phyloP scores from a whole-genome alignment of 2,888 invertebrate genomes.

The Magallana nippona region DNA sequence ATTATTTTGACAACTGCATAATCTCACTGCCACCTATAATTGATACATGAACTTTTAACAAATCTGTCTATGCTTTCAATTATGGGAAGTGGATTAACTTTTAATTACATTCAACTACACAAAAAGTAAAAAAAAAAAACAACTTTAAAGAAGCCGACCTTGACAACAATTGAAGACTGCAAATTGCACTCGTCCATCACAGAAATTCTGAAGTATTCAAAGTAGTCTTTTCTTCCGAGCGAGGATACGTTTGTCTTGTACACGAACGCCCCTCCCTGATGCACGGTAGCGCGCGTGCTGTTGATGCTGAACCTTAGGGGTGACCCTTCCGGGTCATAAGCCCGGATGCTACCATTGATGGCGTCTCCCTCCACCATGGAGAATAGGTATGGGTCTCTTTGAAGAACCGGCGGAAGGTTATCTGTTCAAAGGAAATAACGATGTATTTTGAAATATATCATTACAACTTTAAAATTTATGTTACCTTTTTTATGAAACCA shows the following conservation, averaged over 20 bases:
- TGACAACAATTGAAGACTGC: conserved; percentile 36
- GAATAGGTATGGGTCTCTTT: conserved; percentile 2
- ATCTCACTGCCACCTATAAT: conserved; percentile 41
- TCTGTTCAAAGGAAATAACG: conserved; percentile 36
- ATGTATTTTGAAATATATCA: background rate
- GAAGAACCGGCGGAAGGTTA: conserved; percentile 26
- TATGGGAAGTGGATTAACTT: too few relatives aligned
- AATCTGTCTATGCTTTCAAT: too few relatives aligned
- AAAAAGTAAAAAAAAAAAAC: too few relatives aligned
- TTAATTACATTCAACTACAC: too few relatives aligned
- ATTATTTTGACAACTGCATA: conserved; percentile 46
- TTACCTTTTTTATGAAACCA: too few relatives aligned
- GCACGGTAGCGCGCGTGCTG: background rate
- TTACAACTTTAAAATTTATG: too few relatives aligned
- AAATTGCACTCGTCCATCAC: conserved; percentile 45
- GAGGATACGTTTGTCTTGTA: conserved; percentile 20
- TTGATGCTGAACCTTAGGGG: background rate
- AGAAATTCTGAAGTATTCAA: conserved; percentile 32
- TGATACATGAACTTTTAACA: background rate
- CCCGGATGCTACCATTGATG: conserved; percentile 18
- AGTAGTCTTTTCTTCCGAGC: background rate
- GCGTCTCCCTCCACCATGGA: conserved; percentile 39
- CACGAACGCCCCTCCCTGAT: conserved; percentile 12
- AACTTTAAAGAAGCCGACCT: background rate
- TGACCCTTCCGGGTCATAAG: conserved; percentile 41